Evolutionary conservation across 1,140 invertebrate species (phyloP).

Genomic region (Anadara kagoshimensis): DNA sequence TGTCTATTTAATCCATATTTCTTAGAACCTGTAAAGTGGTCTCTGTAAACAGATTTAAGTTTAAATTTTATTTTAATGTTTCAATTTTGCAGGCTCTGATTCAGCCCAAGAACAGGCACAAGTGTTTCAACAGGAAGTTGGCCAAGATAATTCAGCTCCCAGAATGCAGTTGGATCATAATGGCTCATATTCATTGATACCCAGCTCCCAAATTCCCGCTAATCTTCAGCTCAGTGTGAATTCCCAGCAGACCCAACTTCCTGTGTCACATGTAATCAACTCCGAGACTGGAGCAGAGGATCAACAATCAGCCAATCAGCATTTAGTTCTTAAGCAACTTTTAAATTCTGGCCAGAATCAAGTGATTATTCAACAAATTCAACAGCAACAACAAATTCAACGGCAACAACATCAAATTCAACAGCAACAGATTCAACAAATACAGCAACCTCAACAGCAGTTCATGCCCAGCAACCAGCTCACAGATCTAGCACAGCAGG

Average conservation of each 20-base stretch:
- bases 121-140: neutral
- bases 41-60: too few species aligned
- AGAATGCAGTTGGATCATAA: conserved; percentile 17
- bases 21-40: too few species aligned
- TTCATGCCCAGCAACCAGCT: too few species aligned
- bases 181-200: conserved; percentile 10
- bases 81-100: too few species aligned
- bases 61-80: too few species aligned
- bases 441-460: neutral
- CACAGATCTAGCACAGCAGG: too few species aligned
- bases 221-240: neutral
- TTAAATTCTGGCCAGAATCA: neutral
- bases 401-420: neutral
- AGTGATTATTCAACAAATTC: neutral
- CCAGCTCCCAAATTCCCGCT: conserved; percentile 3
- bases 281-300: neutral
- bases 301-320: neutral
- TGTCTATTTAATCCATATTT: too few species aligned
- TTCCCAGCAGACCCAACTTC: neutral
- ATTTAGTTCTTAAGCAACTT: neutral
- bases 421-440: neutral
- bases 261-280: neutral
- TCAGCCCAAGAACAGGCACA: neutral
- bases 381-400: neutral
- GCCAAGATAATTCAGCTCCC: neutral